Evolutionary conservation across 2,113 vertebrate species (phyloP).

Genomic region (Neotoma lepida): DNA sequence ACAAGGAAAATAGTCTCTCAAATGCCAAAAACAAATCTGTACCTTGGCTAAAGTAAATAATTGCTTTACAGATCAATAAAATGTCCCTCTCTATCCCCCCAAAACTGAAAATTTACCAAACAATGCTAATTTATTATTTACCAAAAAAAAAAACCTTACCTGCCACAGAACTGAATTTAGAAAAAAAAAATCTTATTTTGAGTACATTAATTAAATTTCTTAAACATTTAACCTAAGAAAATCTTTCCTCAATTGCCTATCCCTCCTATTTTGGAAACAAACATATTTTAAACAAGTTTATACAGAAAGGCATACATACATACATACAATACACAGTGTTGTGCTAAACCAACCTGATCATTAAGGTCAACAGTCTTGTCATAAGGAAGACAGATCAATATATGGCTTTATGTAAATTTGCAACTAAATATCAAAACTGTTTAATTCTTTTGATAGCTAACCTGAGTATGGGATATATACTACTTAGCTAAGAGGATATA

Average conservation of each 20-base stretch:
- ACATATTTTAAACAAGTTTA: conserved; percentile 49
- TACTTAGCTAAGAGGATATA: conserved; percentile 59
- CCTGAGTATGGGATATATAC: conserved; percentile 75
- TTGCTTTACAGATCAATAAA: conserved; percentile 67
- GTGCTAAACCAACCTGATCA: conserved; percentile 68
- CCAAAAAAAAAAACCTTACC: conserved; percentile 47
- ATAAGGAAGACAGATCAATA: conserved; percentile 70
- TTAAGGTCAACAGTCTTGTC: conserved; percentile 69
- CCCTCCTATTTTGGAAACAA: neutral
- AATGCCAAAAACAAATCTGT: conserved; percentile 66
- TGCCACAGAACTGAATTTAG: conserved; percentile 41
- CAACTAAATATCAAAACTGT: conserved; percentile 71
- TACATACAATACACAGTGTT: conserved; percentile 30
- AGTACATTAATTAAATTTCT: conserved; percentile 56
- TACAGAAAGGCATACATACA: neutral
- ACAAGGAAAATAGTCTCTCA: conserved; percentile 70
- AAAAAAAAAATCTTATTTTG: conserved; percentile 53
- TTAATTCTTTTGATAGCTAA: conserved; percentile 70
- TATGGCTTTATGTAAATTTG: conserved; percentile 79
- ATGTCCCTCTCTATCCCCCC: neutral
- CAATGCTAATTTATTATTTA: conserved; percentile 69
- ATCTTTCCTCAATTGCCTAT: neutral
- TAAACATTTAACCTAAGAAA: conserved; percentile 60
- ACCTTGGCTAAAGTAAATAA: conserved; percentile 63
- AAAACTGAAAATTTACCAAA: conserved; percentile 59